These are phyloP conservation scores for Lycophotia porphyrea DNA, from an alignment of 2,888 invertebrate genomes.

Conservation along the genomic window DNA sequence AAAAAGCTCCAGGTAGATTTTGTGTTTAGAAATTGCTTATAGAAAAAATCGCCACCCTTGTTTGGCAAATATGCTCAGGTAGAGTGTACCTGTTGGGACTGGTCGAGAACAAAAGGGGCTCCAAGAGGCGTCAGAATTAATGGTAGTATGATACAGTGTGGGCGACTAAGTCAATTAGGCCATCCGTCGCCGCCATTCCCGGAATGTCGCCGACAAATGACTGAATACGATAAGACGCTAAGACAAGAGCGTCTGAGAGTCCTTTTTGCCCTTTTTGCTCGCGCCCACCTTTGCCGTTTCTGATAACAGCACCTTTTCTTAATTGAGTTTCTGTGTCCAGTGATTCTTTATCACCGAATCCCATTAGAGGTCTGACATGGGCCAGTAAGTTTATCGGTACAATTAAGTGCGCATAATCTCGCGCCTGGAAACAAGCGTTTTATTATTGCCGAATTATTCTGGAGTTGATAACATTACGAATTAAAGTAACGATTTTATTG, in stretches of 20 bases:
- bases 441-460: conserved; percentile 71
- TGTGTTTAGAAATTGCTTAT: conserved; percentile 66
- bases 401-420: conserved; percentile 80
- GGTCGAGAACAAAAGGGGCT: conserved; percentile 87
- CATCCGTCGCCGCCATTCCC: conserved; percentile 89
- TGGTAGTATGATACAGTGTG: conserved; percentile 87
- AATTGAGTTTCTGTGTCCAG: conserved; percentile 88
- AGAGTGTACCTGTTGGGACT: conserved; percentile 84
- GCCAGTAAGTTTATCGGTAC: conserved; percentile 78
- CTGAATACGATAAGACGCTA: conserved; percentile 84
- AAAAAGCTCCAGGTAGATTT: conserved; percentile 80
- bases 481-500: conserved; percentile 69
- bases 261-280: conserved; percentile 79
- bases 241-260: conserved; percentile 78
- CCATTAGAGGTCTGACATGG: conserved; percentile 80
- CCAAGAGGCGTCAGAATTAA: conserved; percentile 86
- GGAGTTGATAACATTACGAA: conserved; percentile 64
- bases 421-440: conserved; percentile 68
- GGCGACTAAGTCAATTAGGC: conserved; percentile 90
- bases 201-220: conserved; percentile 89
- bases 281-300: conserved; percentile 76
- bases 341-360: conserved; percentile 84
- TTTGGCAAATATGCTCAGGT: conserved; percentile 84
- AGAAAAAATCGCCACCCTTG: conserved; percentile 74
- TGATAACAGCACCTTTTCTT: conserved; percentile 87